A percentile compares a stretch with the other conserved stretches of the same genome.
These are phyloP conservation scores for Erebia palarica DNA, from an alignment of 2,888 invertebrate genomes.

Conservation along the genomic window DNA sequence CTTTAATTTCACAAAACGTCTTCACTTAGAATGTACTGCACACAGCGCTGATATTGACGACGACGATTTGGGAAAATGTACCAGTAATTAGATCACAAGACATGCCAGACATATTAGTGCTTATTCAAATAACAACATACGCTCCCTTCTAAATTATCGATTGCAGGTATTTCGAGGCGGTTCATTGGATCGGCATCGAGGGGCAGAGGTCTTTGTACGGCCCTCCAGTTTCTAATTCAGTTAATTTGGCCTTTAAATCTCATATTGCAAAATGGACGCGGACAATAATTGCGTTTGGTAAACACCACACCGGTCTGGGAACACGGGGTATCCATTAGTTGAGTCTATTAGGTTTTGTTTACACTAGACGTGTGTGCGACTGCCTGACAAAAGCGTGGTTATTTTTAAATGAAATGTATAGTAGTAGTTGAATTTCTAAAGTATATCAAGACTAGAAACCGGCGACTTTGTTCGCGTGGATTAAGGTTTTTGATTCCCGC, in stretches of 20 bases:
- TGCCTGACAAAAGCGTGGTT: not conserved
- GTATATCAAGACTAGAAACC: no score
- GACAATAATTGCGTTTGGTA: conserved; percentile 77
- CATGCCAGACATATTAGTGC: conserved; percentile 16
- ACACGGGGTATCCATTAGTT: conserved; percentile 64
- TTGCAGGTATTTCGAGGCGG: conserved; percentile 31
- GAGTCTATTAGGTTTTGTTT: conserved; percentile 30
- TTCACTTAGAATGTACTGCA: no score
- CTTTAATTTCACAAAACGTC: no score
- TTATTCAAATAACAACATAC: conserved; percentile 26
- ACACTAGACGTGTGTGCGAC: conserved; percentile 13
- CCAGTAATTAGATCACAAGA: not conserved
- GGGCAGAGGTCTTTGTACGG: conserved; percentile 52
- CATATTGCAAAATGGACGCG: conserved; percentile 77
- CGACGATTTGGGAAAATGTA: no score
- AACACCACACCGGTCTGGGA: conserved; percentile 56
- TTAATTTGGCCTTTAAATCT: conserved; percentile 80
- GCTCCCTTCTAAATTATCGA: conserved; percentile 32
- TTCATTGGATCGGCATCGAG: conserved; percentile 39
- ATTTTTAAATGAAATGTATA: conserved; percentile 1
- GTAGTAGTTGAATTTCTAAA: no score
- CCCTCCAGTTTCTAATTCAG: conserved; percentile 72
- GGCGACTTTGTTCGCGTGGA: no score
- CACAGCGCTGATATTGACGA: no score
- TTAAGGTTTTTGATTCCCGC: no score